Evolutionary conservation across 2,113 vertebrate species (phyloP), one percentile per base, ranked within the genome.

Genomic region (Amphiprion percula): DNA sequence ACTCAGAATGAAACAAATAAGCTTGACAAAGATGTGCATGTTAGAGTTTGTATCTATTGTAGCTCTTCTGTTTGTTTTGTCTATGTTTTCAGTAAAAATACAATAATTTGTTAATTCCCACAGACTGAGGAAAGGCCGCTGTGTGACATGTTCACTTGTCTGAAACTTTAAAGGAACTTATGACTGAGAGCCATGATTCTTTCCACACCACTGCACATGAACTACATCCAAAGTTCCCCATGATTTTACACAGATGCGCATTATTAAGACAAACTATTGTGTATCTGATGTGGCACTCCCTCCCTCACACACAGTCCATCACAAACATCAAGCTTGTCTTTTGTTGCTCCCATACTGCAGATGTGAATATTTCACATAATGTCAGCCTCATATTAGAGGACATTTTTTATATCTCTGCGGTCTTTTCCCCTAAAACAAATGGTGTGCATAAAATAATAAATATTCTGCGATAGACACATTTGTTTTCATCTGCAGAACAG

Each of bases 221-320:
- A 58, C 74, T 73, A 68, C 46, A n/a, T 75, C 64, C 62, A 79
- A 66, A 82, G 52, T 47, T 44, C 64, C 69, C 63, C 21, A 19
- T 87, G 84, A 85, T 85, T 75, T 59, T 23, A 71, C 68, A 74
- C 87, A 93, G 77, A 88, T 86, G 80, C 83, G 65, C 84, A 52
- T 33, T 12, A 68, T 82, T 79, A 59, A 80, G 55, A 82, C 52
- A 79, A 68, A 79, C 70, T 60, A 10, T 73, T 87, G 67, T 64
- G 21, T 8, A 73, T 77, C 47, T 77, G 59, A 59, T 82, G 73
- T 66, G 77, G 56, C 64, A 41, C 65, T 82, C 30, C 5, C 62
- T 75, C 53, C 58, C 41, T 61, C 23, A 33, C 65, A 69, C 59
- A 83, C 58, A 37, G 78, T 78, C 41, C 60, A 79, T 87, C 83